Evolutionary conservation across 2,888 invertebrate species (phyloP).

Genomic region (Cryptocheilus praepositus): DNA sequence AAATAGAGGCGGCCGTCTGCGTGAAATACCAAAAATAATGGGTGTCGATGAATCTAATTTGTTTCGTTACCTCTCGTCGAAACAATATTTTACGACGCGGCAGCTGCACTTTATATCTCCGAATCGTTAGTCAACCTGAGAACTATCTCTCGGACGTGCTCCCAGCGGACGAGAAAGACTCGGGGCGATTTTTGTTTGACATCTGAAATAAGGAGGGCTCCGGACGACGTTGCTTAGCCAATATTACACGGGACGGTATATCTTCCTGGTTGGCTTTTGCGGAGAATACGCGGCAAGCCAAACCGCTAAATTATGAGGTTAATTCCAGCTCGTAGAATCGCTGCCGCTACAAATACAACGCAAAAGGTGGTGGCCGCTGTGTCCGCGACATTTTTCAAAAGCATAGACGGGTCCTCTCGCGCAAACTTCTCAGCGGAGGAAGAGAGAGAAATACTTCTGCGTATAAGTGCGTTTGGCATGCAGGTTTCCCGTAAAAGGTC

Average conservation of each 20-base stretch:
- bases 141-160: too few species aligned
- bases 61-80: too few species aligned
- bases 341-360: conserved; percentile 31
- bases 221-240: conserved; percentile 7
- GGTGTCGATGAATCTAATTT: too few species aligned
- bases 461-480: too few species aligned
- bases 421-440: conserved; percentile 4
- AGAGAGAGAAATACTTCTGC: neutral
- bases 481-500: neutral
- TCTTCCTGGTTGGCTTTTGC: conserved; percentile 41
- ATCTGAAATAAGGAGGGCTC: neutral
- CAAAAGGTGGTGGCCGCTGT: conserved; percentile 6
- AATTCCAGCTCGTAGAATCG: conserved; percentile 38
- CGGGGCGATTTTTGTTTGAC: conserved; percentile 7
- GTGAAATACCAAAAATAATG: too few species aligned
- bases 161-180: neutral
- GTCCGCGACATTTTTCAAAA: conserved; percentile 14
- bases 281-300: conserved; percentile 32
- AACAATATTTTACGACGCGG: too few species aligned
- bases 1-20: conserved; percentile 22
- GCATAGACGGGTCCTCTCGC: neutral
- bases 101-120: too few species aligned
- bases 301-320: conserved; percentile 50
- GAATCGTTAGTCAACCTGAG: too few species aligned
- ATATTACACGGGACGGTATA: conserved; percentile 18